phyloP scores from a whole-genome alignment of 2,113 vertebrate species.

The Picathartes gymnocephalus region DNA sequence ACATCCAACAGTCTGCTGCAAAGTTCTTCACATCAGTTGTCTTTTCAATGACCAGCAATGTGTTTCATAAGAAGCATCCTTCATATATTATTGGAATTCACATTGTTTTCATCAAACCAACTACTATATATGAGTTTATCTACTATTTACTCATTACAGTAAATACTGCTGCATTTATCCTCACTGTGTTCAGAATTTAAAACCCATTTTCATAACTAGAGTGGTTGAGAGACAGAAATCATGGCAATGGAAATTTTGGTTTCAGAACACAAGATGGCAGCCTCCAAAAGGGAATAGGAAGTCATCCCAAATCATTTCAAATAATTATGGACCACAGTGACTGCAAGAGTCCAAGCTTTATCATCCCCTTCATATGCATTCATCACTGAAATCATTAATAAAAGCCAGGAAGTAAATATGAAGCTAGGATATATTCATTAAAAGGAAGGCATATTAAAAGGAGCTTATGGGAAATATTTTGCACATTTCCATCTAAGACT shows the following conservation, averaged over 20 bases:
- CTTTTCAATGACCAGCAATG: not conserved
- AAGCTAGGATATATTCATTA: not conserved
- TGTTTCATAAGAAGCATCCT: not conserved
- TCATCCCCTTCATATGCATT: not conserved
- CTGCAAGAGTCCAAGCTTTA: not conserved
- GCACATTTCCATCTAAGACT: not conserved
- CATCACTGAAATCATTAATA: not conserved
- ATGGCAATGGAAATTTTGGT: not conserved
- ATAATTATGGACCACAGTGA: not conserved
- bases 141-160: not conserved
- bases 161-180: not conserved
- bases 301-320: not conserved
- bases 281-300: conserved; percentile 47
- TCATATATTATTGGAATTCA: not conserved
- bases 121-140: not conserved
- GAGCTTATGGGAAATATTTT: not conserved
- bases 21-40: not conserved
- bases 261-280: conserved; percentile 63
- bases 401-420: not conserved
- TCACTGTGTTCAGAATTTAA: not conserved
- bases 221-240: not conserved
- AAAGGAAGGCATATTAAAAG: not conserved
- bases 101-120: not conserved
- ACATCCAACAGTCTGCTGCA: not conserved
- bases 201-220: not conserved